These are phyloP conservation scores for Glyptemys insculpta DNA, from an alignment of 2,797 vertebrate genomes.

Conservation along the genomic window DNA sequence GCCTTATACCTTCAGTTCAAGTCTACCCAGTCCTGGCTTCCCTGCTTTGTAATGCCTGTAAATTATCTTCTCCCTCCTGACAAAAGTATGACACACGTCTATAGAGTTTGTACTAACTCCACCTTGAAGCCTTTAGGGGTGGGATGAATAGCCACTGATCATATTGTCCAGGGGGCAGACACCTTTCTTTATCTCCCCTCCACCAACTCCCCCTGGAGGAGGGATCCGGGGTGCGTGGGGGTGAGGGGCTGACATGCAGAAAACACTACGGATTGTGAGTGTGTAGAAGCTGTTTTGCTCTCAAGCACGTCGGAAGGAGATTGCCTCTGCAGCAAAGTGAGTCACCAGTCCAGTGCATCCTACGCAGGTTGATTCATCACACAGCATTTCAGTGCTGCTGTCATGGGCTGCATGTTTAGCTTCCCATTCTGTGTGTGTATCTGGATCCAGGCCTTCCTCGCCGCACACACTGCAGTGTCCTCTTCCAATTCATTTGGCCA, in stretches of 20 bases:
- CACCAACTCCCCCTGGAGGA: background rate
- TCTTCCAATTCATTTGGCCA: background rate
- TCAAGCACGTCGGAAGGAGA: background rate
- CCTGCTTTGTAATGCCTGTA: background rate
- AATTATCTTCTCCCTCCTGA: background rate
- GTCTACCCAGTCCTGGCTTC: background rate
- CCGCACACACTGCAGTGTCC: background rate
- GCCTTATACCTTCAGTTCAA: background rate
- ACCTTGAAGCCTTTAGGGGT: background rate
- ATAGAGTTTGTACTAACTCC: background rate
- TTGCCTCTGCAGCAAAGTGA: slow-evolving; percentile 6
- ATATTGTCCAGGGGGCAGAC: background rate
- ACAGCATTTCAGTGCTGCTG: background rate
- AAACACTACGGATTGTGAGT: background rate
- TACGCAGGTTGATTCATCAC: slow-evolving; percentile 18
- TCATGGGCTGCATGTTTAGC: background rate
- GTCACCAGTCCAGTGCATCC: slow-evolving; percentile 10
- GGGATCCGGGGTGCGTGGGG: background rate
- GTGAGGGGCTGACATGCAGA: background rate
- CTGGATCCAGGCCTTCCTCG: background rate
- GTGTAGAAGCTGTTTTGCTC: background rate
- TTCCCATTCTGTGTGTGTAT: background rate
- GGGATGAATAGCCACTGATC: background rate
- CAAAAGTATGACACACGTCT: background rate
- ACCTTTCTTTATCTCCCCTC: background rate